Conservation (phyloP, 2,888 invertebrate genomes). For the Ctena decussata region DNA sequence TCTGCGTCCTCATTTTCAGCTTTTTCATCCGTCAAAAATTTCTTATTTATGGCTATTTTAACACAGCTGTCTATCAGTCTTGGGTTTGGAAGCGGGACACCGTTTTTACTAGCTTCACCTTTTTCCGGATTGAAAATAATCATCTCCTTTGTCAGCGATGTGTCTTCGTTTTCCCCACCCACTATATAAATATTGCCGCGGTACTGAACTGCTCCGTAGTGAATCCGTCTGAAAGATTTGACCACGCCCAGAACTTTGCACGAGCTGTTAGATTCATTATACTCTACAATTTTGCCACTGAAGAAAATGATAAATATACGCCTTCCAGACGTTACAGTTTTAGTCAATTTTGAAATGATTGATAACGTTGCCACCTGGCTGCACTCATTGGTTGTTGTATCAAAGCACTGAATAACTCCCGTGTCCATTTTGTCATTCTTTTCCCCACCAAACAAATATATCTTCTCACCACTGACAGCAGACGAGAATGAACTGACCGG, state of each 20-base stretch:
- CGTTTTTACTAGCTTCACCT: conserved; percentile 71
- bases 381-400: conserved; percentile 72
- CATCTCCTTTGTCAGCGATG: conserved; percentile 77
- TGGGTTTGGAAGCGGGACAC: conserved; percentile 77
- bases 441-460: conserved; percentile 80
- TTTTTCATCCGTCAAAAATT: conserved; percentile 67
- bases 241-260: conserved; percentile 75
- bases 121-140: conserved; percentile 75
- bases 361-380: conserved; percentile 74
- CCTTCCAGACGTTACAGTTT: conserved; percentile 76
- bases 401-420: conserved; percentile 78
- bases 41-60: conserved; percentile 77
- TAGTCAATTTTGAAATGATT: conserved; percentile 78
- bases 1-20: conserved; percentile 21
- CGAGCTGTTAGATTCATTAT: conserved; percentile 61
- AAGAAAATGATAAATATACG: conserved; percentile 79
- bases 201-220: conserved; percentile 79
- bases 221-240: conserved; percentile 79
- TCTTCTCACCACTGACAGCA: conserved; percentile 76
- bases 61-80: conserved; percentile 81
- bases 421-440: conserved; percentile 80
- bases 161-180: conserved; percentile 77
- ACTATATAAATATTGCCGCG: conserved; percentile 77
- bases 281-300: conserved; percentile 79
- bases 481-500: conserved; percentile 81